Base-by-base conservation (phyloP, 2,888 invertebrate genomes). In the Ellobium chinense region DNA sequence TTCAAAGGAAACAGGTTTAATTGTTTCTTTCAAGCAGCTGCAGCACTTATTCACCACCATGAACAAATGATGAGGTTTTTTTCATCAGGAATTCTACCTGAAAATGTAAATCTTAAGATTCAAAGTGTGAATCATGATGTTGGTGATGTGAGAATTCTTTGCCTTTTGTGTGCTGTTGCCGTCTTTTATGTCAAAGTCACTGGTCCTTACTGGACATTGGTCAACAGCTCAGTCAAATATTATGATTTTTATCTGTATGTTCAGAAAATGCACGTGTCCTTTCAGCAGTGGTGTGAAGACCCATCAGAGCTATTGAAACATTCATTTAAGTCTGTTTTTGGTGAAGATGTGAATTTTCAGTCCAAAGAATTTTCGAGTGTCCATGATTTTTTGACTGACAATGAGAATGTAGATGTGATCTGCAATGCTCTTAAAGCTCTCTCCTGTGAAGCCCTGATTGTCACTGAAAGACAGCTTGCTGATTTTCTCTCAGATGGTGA, bases 1-100 rank as follows among this genome's bases (percentile, higher is more conserved):
- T 77, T 39, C 58, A 63, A 46, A 34, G 27, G 39, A 4, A 76
- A 77, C 31, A 9, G 68, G n/a, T 68, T 77, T 34, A 66, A 77
- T 29, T 68, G 58, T 14, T 56, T 54, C 31, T 68, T 77, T 68
- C 66, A 68, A 56, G 37, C 29, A 36, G 77, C 77, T 24, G 56
- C 77, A 3, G 58, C 77, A 14, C 5, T 77, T 18, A 77, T 77
- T 12, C 24, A 56, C 34, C 77, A 77, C 27, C 34, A 18, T 31
- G n/a, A 77, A n/a, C 24, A 77, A 24, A 14, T 66, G 58, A 31
- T 31, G 37, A 12, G 14, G 18, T 77, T 77, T 24, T 68, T 68
- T 29, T 46, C 75, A 21, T 39, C 62, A 7, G 68, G 39, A 2
- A 68, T 68, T 68, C 62, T 62, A 12, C 31, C 14, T 24, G 24